Base-by-base conservation (phyloP, 2,113 vertebrate genomes). In the Zosterops lateralis region DNA sequence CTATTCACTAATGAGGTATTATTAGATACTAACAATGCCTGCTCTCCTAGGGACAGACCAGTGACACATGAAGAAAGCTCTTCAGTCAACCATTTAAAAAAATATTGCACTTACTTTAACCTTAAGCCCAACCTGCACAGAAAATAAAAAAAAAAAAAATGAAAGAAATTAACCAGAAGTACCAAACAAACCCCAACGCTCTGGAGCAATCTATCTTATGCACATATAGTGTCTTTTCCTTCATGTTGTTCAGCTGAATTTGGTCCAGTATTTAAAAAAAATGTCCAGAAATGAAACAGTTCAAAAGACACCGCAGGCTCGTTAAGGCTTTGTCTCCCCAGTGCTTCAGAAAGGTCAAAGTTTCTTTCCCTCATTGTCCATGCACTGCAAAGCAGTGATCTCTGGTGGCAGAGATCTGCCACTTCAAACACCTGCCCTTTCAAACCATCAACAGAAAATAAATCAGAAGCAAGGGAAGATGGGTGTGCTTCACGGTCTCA, bases 321-420 rank as follows among this genome's bases (percentile, higher is more conserved):
- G 96, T 98, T 99, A 98, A 99, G 98, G 98, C 98, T 98, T 95
- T 97, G 91, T 97, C 97, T 98, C 95, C 97, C 98, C 96, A 81
- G 96, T 98, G 97, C 96, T 96, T 98, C 96, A 70, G 71, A 89
- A 96, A 97, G 91, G 86, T 84, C 77, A 81, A 90, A 92, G 85
- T 53, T 85, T 89, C 89, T 96, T 89, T 91, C 70, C 76, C 57
- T 90, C 93, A 29, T 75, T 92, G 85, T 96, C 96, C 80, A 3
- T 78, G 70, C 88, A 88, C 84, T 90, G 96, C 96, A 96, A 93
- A 97, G 95, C 94, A 93, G 95, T 38, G 77, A 81, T 96, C 95
- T 89, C 96, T 92, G 31, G 3, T 93, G 95, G 97, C 97, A 97
- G 92, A 38, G 38, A 38, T 38, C 38, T 38, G 38, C 38, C 38